Evolutionary conservation across 1,140 invertebrate species (phyloP).

Genomic region (Oncopeltus fasciatus): DNA sequence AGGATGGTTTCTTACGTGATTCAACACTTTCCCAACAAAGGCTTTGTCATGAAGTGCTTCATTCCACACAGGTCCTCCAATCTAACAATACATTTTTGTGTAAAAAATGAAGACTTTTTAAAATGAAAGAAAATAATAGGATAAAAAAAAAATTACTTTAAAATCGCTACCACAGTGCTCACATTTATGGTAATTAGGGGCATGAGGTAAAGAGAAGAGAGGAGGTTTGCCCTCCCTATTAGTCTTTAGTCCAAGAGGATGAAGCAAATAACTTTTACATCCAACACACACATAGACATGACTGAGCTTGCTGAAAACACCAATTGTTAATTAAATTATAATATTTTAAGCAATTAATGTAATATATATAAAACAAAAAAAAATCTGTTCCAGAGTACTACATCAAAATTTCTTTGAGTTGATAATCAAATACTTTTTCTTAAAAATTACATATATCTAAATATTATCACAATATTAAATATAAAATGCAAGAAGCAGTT

Average conservation of each 20-base stretch:
- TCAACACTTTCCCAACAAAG: conserved; percentile 51
- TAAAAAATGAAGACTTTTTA: too few species aligned
- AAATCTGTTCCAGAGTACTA: too few species aligned
- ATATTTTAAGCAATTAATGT: too few species aligned
- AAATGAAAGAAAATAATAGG: too few species aligned
- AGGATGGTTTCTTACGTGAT: conserved; percentile 28
- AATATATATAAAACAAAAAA: too few species aligned
- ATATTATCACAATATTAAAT: too few species aligned
- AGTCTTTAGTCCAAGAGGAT: conserved; percentile 42
- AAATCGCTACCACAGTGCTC: conserved; percentile 57
- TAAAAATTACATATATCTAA: too few species aligned
- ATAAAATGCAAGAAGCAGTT: too few species aligned
- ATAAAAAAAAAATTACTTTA: conserved; percentile 36
- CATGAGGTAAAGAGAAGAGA: conserved; percentile 50
- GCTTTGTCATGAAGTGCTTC: conserved; percentile 62
- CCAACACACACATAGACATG: conserved; percentile 78
- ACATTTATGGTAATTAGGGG: conserved; percentile 51
- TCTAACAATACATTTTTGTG: too few species aligned
- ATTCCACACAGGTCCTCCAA: conserved; percentile 91
- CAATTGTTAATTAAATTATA: too few species aligned
- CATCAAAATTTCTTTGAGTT: too few species aligned
- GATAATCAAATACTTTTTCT: too few species aligned
- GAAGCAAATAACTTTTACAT: conserved; percentile 63
- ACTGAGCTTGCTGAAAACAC: conserved; percentile 51
- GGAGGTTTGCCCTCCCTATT: conserved; percentile 38